Base-by-base conservation (phyloP, 2,888 invertebrate species). In the Lottia scabra region DNA sequence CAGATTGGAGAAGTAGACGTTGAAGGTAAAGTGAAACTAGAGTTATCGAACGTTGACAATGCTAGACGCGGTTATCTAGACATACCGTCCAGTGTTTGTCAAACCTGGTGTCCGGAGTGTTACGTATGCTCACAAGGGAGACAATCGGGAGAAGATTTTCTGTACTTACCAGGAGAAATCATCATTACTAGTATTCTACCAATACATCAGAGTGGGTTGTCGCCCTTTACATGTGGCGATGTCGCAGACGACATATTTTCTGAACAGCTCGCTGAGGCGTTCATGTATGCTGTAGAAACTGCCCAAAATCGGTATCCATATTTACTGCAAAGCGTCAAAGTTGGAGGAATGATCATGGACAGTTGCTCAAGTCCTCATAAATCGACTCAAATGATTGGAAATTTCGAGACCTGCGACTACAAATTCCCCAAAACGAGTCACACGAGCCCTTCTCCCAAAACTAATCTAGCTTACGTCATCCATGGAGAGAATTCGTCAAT, bases 281-380 rank as follows among this genome's bases (percentile, higher is more conserved):
- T 86, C 65, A 63, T 83, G 68, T 86, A 77, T 67, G 84, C 85
- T 5, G 67, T 86, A 2, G 68, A 73, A 63, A 78, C 82, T 8
- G 72, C 77, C 15, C 74, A 79, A n/a, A 19, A 16, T 0, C 71
- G 84, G 56, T 83, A 83, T 65, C 74, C 78, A 0, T 68, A 76
- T 19, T 66, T 83, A 2, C 74, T 86, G 12, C 78, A 79, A 1
- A 77, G 78, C 19, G 72, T 84, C 0, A 72, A 27, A 0, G 63
- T 84, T 0, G 85, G 85, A 0, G 80, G 79, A 0, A 56, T 85
- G 3, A 48, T 84, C 44, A 43, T 85, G 12, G 85, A 86, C 70
- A 78, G 83, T 0, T 86, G 85, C 66, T 80, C 82, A 8, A 76
- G 80, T 63, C 63, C 69, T 12, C 74, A 73, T 16, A 72, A 72